Evolutionary conservation across 1,140 invertebrate species (phyloP), one percentile per base, ranked within the genome.

Genomic region (Pollicipes pollicipes): DNA sequence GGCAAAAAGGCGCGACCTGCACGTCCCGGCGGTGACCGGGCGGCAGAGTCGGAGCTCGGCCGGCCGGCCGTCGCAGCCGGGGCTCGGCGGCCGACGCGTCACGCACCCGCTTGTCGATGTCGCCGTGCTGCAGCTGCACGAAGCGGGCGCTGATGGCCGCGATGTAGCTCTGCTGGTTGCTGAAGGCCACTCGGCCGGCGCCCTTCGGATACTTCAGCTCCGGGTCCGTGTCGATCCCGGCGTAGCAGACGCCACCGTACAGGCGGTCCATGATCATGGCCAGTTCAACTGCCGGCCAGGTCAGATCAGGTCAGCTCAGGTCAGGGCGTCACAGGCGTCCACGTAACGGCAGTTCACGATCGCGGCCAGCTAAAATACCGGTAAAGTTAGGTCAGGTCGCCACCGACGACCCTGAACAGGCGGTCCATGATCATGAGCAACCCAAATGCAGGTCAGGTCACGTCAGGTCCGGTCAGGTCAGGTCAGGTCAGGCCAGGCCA

Each of bases 171-270:
- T 98, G 95, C 79, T 98, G 95, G 82, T 98, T 98, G 72, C 92
- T 95, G 83, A 99, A 99, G 30, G 97, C 96, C 67, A 99, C 97
- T 30, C 97, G 85, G 10, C 96, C 97, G 17, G 97, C 97, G 68
- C 97, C 97, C 83, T 99, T 99, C 0, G 97, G 97, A 82, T 99
- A 99, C 79, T 99, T 98, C 58, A 99, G 85, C 81, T 99, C 97
- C 0, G 97, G 97, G 82, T 99, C 97, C 3, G 96, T 99, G 80
- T 99, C 97, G 78, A 99, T 99, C 72, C 97, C 97, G 68, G 97
- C 97, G 83, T 99, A 99, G 79, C 96, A 98, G 16, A 99, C 97
- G 64, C 94, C 95, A 17, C 97, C 97, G 80, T 98, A 99, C 73
- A 98, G 83, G 75, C 93, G 86, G 82, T 99, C 94, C 94, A 99